Evolutionary conservation across 2,797 vertebrate species (phyloP).

Genomic region (Oreochromis grahami): DNA sequence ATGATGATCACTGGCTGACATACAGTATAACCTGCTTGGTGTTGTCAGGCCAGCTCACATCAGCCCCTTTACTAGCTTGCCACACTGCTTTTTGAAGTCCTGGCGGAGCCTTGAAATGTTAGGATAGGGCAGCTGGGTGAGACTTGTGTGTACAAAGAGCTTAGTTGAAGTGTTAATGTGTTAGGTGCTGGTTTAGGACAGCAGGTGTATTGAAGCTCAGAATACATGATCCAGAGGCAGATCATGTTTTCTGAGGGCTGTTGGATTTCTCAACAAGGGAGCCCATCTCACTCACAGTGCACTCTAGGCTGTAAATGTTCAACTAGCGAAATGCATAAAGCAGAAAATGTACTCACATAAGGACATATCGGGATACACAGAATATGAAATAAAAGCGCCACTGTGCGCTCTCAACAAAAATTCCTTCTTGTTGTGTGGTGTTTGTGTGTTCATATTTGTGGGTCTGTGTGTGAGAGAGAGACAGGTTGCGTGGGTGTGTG

Average conservation of each 20-base stretch:
- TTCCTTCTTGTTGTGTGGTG: not conserved
- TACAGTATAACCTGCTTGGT: constrained; percentile 69
- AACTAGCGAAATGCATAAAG: not conserved
- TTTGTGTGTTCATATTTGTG: constrained; percentile 7
- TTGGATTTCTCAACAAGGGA: not conserved
- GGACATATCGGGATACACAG: not conserved
- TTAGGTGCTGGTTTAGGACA: constrained; percentile 2
- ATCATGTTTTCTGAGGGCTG: not conserved
- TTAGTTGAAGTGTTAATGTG: constrained; percentile 12
- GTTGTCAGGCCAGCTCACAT: constrained; percentile 68
- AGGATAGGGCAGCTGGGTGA: constrained; percentile 16
- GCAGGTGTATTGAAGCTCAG: not conserved
- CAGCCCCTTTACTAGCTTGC: constrained; percentile 60
- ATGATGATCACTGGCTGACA: constrained; percentile 70
- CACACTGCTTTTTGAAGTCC: constrained; percentile 49
- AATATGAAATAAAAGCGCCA: not conserved
- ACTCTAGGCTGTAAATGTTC: not conserved
- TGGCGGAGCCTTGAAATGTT: constrained; percentile 36
- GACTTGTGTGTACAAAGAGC: not conserved
- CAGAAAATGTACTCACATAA: not conserved
- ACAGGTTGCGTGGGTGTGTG: constrained; percentile 43
- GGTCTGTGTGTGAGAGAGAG: constrained; percentile 19
- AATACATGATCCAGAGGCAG: not conserved
- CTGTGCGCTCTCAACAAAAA: not conserved
- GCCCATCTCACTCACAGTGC: not conserved